Base-by-base conservation (phyloP, 2,888 invertebrate genomes). In the Aphodius sticticus region DNA sequence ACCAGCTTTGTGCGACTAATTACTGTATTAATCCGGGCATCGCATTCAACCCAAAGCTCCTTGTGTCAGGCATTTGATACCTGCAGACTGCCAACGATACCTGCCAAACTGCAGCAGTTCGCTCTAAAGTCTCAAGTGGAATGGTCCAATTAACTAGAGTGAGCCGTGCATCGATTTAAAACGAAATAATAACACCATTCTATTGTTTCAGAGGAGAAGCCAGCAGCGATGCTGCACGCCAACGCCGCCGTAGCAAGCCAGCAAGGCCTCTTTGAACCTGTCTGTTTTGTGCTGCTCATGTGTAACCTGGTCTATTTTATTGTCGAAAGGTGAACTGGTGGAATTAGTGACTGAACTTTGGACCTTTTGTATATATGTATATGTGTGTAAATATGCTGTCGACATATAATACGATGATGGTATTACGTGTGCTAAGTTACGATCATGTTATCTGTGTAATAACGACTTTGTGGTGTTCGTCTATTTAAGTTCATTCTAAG, bases 211-310 rank as follows among this genome's bases (percentile, higher is more conserved):
- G 94, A 93, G 88, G 94, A 94, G 87, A 93, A 93, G 70, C 94
- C 94, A 81, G 94, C 94, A 14, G 94, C 94, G 0, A 94, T 94
- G 94, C 92, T 94, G 84, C 93, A 94, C 83, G 93, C 93, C 26
- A 93, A 93, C 87, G 92, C n/a, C 37, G 16, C 74, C 9, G 37
- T 53, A 53, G 53, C 53, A 5, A 9, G 53, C 1, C 53, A 53
- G 53, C 53, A 12, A 53, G 53, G 53, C 1, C 53, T 53, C 53
- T 53, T 53, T 53, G 53, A 53, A 2, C 53, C 53, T 53, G 53
- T 53, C 53, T 12, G 7, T 12, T 53, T 86, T 80, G 86, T 74
- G 37, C 36, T 36, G n/a, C 9, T 74, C 15, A 2, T 35, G 37
- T 6, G 15, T 14, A 16, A n/a, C 7, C n/a, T 74, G n/a, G 15